Evolutionary conservation across 1,140 invertebrate genomes (phyloP), one percentile per base, ranked within the genome.

Genomic region (Drosophila persimilis): DNA sequence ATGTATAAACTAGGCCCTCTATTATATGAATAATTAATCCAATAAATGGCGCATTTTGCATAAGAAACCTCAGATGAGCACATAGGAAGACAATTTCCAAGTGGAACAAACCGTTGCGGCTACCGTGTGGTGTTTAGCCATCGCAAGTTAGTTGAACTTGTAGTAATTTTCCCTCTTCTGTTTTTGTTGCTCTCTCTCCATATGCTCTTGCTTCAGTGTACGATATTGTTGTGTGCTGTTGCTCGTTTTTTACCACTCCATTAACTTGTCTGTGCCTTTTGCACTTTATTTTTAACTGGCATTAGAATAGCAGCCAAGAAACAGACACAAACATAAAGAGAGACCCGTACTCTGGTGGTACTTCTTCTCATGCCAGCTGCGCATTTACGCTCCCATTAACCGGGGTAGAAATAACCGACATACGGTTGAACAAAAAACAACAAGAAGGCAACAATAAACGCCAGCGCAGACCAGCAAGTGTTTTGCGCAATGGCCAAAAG

Each of bases 351-450:
- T 39, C 9, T 39, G 11, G 35, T 39, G 35, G 35, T 4, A 39
- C 35, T 39, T 39, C 83, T 81, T 86, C 73, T 66, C 83, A 85
- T 77, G 83, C 81, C 77, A 86, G 81, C 70, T 85, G 81, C 73
- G 81, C 81, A 85, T 86, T 85, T 85, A 85, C 81, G 81, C 81
- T 85, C 81, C 81, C 81, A 85, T 85, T 85, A 85, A 77, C 81
- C 78, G 79, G 35, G 64, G 60, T 70, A 73, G 74, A 81, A 85
- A 81, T 64, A 81, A 74, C 60, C 66, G 41, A 76, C 56, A 76
- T 46, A 62, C 17, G 55, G 54, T 73, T 24, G 17, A 48, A 35
- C 15, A 75, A 50, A 51, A 44, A 50, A 51, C 53, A 52, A 50
- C 41, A 69, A 61, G 39, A 45, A 54, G 29, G 20, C 48, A 58